Evolutionary conservation across 2,888 invertebrate species (phyloP).

Genomic region (Thecophora atra): DNA sequence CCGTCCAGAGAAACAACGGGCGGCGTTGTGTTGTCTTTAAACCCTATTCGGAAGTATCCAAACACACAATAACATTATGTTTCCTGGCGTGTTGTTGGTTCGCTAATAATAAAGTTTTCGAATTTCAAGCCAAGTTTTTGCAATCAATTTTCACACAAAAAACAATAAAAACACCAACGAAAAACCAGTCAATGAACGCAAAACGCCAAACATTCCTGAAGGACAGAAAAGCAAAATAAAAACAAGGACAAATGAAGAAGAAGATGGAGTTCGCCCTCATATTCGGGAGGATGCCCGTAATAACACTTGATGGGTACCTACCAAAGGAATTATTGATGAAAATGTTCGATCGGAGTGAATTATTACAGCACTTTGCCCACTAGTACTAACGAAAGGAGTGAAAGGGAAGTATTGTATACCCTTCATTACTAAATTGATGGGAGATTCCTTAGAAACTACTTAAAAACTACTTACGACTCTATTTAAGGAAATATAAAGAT

Average conservation of each 20-base stretch:
- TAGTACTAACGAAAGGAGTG: not conserved
- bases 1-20: too few relatives aligned
- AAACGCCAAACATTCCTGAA: too few relatives aligned
- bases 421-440: too few relatives aligned
- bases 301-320: not conserved
- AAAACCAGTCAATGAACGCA: too few relatives aligned
- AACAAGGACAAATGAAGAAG: not conserved
- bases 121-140: constrained; percentile 58
- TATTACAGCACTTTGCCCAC: constrained; percentile 12
- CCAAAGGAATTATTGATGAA: constrained; percentile 40
- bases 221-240: not conserved
- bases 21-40: too few relatives aligned
- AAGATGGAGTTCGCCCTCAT: not conserved
- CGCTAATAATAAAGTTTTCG: constrained; percentile 60
- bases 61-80: not conserved
- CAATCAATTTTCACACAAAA: constrained; percentile 51
- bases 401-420: too few relatives aligned
- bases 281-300: not conserved
- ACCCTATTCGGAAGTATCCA: not conserved
- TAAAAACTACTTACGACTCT: constrained; percentile 3
- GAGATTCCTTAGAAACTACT: not conserved
- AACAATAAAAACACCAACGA: constrained; percentile 40
- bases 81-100: constrained; percentile 28
- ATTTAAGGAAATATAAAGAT: not conserved
- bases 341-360: constrained; percentile 21